These are phyloP conservation scores for Tanypteryx hageni DNA, from an alignment of 2,888 invertebrate genomes.

Conservation along the genomic window DNA sequence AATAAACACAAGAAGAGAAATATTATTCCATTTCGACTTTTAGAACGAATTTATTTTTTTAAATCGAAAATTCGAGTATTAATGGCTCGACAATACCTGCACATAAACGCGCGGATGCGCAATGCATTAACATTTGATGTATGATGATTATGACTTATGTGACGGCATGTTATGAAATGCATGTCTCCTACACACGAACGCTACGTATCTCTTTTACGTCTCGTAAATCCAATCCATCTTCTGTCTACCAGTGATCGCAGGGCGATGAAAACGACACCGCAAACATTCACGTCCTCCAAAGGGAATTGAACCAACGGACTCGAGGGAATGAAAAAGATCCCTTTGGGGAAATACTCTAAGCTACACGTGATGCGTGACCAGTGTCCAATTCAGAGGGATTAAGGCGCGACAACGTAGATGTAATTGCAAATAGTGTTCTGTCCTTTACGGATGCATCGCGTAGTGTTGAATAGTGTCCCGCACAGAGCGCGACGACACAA, in stretches of 20 bases:
- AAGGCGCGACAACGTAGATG: not conserved
- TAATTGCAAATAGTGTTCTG: not conserved
- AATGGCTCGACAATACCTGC: too few species aligned
- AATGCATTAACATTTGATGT: too few species aligned
- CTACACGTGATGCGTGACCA: not conserved
- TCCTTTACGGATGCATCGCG: not conserved
- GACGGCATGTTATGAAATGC: too few species aligned
- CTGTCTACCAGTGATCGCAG: not conserved
- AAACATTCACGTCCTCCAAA: not conserved
- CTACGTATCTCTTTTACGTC: too few species aligned
- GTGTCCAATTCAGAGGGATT: not conserved
- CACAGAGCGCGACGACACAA: not conserved
- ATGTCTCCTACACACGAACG: too few species aligned
- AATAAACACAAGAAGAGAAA: too few species aligned
- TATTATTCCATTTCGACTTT: too few species aligned
- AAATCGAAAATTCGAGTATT: too few species aligned
- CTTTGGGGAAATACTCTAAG: slow-evolving; percentile 1
- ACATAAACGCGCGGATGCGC: too few species aligned
- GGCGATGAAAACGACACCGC: not conserved
- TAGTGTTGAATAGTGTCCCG: not conserved
- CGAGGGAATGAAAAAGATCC: not conserved
- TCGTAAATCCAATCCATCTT: slow-evolving; percentile 1
- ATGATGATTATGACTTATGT: too few species aligned
- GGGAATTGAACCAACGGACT: not conserved
- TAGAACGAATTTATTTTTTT: too few species aligned